Conservation (phyloP, 2,113 vertebrate species). For the Conger conger region DNA sequence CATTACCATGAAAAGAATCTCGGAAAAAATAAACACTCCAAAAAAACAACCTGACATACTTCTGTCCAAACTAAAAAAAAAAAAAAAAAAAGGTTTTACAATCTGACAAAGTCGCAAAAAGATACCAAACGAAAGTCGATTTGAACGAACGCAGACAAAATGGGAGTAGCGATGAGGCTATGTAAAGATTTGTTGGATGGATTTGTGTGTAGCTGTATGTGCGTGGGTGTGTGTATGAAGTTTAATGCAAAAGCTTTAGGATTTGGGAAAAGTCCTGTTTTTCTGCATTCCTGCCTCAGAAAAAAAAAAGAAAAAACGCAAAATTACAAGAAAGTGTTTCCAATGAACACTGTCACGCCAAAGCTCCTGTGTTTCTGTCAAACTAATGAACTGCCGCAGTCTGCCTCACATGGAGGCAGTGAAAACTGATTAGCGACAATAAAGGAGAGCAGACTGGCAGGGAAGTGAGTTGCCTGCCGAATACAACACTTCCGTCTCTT, state of each 20-base stretch:
- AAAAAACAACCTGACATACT: slow-evolving; percentile 9
- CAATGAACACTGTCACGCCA: slow-evolving; percentile 75
- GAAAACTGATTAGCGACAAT: slow-evolving; percentile 16
- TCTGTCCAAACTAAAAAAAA: background rate
- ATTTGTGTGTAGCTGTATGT: slow-evolving; percentile 27
- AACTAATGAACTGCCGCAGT: slow-evolving; percentile 27
- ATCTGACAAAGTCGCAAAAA: slow-evolving; percentile 34
- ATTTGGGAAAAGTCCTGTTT: slow-evolving; percentile 73
- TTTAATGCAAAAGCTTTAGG: slow-evolving; percentile 74
- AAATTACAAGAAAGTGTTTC: slow-evolving; percentile 82
- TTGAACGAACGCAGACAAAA: slow-evolving; percentile 50
- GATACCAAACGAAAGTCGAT: slow-evolving; percentile 35
- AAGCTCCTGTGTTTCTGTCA: slow-evolving; percentile 68
- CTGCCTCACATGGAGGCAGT: slow-evolving; percentile 13
- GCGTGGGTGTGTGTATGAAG: slow-evolving; percentile 68
- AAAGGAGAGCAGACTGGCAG: slow-evolving; percentile 6
- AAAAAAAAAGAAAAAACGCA: slow-evolving; percentile 44
- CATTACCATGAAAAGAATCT: slow-evolving; percentile 26
- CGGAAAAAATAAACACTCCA: slow-evolving; percentile 34
- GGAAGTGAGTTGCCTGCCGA: background rate
- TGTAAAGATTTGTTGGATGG: slow-evolving; percentile 30
- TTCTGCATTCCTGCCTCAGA: slow-evolving; percentile 81
- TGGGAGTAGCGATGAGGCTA: slow-evolving; percentile 59
- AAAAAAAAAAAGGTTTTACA: background rate
- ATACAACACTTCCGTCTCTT: slow-evolving; percentile 1